Evolutionary conservation across 2,113 vertebrate species (phyloP), one percentile per base, ranked within the genome.

Genomic region (Saccopteryx bilineata): DNA sequence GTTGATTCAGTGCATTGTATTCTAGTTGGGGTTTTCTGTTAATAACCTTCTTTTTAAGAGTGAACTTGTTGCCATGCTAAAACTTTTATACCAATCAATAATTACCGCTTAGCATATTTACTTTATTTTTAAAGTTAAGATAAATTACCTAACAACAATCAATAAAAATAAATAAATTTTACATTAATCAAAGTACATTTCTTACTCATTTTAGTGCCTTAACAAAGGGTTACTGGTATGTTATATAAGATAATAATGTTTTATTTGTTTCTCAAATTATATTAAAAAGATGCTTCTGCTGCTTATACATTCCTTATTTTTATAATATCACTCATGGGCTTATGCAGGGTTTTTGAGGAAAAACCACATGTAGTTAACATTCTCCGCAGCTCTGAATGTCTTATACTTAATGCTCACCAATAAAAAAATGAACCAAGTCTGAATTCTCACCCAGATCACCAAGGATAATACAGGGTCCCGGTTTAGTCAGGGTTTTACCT

Each of bases 1-100:
- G 17, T 33, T 58, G 15, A n/a, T 28, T 86, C 46, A 39, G 5
- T 66, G 21, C 23, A 11, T 54, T 58, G 52, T 68, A 65, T 33
- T 65, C 7, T 95, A 9, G 48, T 76, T 69, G 61, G 1, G 5
- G 9, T 39, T 78, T 24, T 19, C 8, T 61, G 48, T 75, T 61
- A 93, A n/a, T 39, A 85, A 18, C 10, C 13, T 71, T 83, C 14
- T 56, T 78, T 80, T 69, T 19, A 80, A 69, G 3, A 93, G n/a
- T 26, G 96, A 97, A 71, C 21, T 92, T 87, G 68, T 33, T 83
- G 9, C 39, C 48, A 82, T 76, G 15, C 8, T 61, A 52, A 28
- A 91, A 85, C 2, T 87, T 78, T n/a, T 15, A 54, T n/a, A 10
- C 0, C 10, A 11, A 31, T 48, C 0, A 15, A n/a, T 74, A 68